Conservation (phyloP, 2,113 vertebrate species). For the Pogona vitticeps region DNA sequence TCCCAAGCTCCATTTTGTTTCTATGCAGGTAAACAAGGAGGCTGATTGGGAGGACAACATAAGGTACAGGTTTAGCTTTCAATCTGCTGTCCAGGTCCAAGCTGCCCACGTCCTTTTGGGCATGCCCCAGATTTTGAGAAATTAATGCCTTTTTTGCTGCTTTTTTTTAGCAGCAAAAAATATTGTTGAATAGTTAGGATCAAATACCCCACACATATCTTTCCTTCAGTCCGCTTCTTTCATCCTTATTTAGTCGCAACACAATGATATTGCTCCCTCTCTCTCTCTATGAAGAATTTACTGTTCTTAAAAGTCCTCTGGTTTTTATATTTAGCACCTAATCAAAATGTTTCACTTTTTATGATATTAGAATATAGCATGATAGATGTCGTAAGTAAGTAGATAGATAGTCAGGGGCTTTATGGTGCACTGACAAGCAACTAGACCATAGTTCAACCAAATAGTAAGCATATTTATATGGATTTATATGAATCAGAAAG, state of each 20-base stretch:
- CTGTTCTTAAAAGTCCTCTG: background rate
- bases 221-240: background rate
- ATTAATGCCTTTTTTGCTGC: background rate
- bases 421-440: no score
- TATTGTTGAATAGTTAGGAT: background rate
- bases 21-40: slow-evolving; percentile 13
- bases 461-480: no score
- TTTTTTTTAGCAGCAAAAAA: no score
- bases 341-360: background rate
- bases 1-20: background rate
- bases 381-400: background rate
- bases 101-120: background rate
- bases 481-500: no score
- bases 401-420: background rate
- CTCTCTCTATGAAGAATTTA: background rate
- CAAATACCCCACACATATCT: background rate
- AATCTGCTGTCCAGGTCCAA: background rate
- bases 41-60: background rate
- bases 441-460: no score
- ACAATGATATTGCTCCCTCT: background rate
- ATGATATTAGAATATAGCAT: background rate
- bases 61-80: background rate
- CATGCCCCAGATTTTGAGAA: background rate
- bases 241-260: background rate
- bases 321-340: background rate